Evolutionary conservation across 2,113 vertebrate species (phyloP).

Genomic region (Merops nubicus): DNA sequence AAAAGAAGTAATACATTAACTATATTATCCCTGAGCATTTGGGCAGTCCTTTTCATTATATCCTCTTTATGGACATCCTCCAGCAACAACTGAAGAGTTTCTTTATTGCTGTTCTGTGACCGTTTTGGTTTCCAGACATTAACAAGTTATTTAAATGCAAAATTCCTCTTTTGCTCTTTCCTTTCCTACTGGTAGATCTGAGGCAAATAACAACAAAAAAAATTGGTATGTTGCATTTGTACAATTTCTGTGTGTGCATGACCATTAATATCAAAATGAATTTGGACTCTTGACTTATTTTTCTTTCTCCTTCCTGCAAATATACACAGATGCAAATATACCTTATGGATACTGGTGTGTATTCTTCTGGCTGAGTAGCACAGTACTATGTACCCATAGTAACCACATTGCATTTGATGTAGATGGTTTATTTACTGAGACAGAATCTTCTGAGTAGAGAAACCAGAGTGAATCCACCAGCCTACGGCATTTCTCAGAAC

Average conservation of each 20-base stretch:
- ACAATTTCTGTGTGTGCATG: neutral
- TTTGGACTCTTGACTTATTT: neutral
- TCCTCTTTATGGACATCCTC: slow-evolving; percentile 74
- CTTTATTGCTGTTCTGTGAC: slow-evolving; percentile 69
- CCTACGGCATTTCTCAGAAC: neutral
- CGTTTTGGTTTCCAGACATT: slow-evolving; percentile 61
- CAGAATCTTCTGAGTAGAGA: neutral
- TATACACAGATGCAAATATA: neutral
- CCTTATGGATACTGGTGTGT: neutral
- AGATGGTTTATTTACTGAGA: neutral
- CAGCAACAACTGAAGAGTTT: slow-evolving; percentile 57
- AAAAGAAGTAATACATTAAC: slow-evolving; percentile 83
- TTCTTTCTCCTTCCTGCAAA: neutral
- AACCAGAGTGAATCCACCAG: neutral
- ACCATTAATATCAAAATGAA: neutral
- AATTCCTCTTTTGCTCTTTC: neutral
- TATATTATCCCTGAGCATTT: slow-evolving; percentile 72
- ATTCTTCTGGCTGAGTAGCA: neutral
- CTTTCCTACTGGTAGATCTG: neutral
- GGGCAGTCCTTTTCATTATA: slow-evolving; percentile 75
- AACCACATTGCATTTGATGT: neutral
- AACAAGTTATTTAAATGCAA: slow-evolving; percentile 38
- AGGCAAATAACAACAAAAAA: neutral
- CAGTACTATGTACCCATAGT: neutral
- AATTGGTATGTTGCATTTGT: neutral